Evolutionary conservation across 2,888 invertebrate genomes (phyloP).

Genomic region (Caenorhabditis angaria): DNA sequence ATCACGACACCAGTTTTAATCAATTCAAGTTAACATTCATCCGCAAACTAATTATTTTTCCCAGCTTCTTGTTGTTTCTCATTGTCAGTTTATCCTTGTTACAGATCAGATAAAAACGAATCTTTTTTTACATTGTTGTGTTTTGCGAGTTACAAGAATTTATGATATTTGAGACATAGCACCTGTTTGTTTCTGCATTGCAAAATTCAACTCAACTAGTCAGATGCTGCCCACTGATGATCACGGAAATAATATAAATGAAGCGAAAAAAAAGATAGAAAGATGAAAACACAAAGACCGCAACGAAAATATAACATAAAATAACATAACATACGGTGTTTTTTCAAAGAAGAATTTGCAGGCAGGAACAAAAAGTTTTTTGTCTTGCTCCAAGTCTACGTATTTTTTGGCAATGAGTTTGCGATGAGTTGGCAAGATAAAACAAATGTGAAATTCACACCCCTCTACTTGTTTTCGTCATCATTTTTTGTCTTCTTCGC

Average conservation of each 20-base stretch:
- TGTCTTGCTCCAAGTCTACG: too few species aligned
- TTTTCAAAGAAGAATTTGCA: not conserved
- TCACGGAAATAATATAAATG: not conserved
- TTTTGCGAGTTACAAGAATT: not conserved
- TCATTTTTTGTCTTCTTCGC: not conserved
- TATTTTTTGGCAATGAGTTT: too few species aligned
- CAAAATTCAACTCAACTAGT: not conserved
- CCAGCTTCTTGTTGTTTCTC: too few species aligned
- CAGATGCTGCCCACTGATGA: not conserved
- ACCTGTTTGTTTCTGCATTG: not conserved
- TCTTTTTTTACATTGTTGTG: not conserved
- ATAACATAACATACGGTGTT: too few species aligned
- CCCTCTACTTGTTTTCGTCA: not conserved
- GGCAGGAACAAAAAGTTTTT: too few species aligned
- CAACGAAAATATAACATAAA: too few species aligned
- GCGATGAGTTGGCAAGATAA: not conserved
- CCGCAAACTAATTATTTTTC: too few species aligned
- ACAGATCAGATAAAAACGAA: not conserved
- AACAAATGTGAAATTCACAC: slow-evolving; percentile 2
- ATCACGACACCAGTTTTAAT: too few species aligned
- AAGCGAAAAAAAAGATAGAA: not conserved
- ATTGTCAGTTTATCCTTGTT: too few species aligned
- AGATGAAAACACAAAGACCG: too few species aligned
- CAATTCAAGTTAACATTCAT: too few species aligned
- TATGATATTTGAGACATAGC: not conserved